Conservation (phyloP, 1,140 invertebrate species). For the Drosophila athabasca region DNA sequence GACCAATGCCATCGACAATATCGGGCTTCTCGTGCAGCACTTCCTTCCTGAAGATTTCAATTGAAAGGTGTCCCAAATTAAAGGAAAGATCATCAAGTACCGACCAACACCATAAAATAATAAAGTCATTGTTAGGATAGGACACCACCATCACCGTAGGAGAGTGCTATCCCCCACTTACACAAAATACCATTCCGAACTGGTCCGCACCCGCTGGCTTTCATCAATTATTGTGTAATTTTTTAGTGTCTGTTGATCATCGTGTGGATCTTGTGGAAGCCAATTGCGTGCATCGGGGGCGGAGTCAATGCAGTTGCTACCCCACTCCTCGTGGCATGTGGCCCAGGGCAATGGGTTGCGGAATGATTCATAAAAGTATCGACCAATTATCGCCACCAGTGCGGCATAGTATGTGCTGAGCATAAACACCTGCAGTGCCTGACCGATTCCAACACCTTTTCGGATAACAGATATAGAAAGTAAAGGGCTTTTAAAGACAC, state of each 20-base stretch:
- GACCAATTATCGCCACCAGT: constrained; percentile 90
- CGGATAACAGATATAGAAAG: constrained; percentile 21
- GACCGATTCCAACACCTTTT: constrained; percentile 90
- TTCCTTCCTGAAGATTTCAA: constrained; percentile 84
- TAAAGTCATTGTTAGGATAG: background rate
- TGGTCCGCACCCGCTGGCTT: constrained; percentile 81
- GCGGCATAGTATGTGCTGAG: constrained; percentile 89
- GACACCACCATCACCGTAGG: constrained; percentile 9
- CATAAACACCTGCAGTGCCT: constrained; percentile 89
- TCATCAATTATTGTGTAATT: constrained; percentile 21
- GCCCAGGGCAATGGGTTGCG: constrained; percentile 86
- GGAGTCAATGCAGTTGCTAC: constrained; percentile 68
- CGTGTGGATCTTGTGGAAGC: constrained; percentile 12
- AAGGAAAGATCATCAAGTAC: background rate
- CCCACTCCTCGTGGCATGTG: constrained; percentile 87
- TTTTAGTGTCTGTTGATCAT: constrained; percentile 17
- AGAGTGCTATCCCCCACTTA: constrained; percentile 74
- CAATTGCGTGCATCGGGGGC: constrained; percentile 40
- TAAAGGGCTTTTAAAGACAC: constrained; percentile 33
- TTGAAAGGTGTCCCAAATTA: background rate
- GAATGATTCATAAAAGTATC: constrained; percentile 88
- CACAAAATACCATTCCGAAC: constrained; percentile 87
- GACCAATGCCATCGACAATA: constrained; percentile 89
- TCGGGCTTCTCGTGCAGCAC: constrained; percentile 88
- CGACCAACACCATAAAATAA: constrained; percentile 27